Conservation (phyloP, 2,888 invertebrate genomes). For the Cordilura impudica region DNA sequence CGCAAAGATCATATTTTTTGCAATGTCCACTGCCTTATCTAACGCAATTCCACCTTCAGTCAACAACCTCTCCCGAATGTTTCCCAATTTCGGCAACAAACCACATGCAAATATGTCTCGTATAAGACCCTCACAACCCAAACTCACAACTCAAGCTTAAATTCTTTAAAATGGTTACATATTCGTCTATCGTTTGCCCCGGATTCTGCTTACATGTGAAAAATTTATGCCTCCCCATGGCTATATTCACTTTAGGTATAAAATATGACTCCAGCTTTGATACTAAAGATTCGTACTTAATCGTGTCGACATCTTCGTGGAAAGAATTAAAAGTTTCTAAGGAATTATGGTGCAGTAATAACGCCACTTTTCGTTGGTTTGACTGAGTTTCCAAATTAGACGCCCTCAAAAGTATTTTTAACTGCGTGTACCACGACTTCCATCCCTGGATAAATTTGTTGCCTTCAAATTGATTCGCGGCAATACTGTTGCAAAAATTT, state of each 20-base stretch:
- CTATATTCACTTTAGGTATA: constrained; percentile 57
- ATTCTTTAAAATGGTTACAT: not conserved
- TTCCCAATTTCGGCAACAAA: not conserved
- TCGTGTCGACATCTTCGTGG: constrained; percentile 42
- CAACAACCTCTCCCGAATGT: constrained; percentile 3
- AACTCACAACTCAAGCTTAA: not conserved
- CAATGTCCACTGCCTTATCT: constrained; percentile 21
- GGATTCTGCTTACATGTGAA: constrained; percentile 5
- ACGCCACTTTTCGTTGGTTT: constrained; percentile 23
- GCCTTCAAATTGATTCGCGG: constrained; percentile 2
- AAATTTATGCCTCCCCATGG: constrained; percentile 41
- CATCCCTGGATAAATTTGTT: constrained; percentile 15
- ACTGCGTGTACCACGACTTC: constrained; percentile 53
- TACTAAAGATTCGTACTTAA: constrained; percentile 29
- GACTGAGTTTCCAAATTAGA: constrained; percentile 25
- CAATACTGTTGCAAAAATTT: not conserved
- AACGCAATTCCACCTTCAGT: not conserved
- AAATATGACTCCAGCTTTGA: constrained; percentile 32
- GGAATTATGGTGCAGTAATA: constrained; percentile 29
- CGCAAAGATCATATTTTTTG: not conserved
- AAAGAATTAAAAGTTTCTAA: constrained; percentile 57
- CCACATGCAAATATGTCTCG: not conserved
- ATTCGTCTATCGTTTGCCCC: not conserved
- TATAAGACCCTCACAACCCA: not conserved
- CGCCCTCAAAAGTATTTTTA: constrained; percentile 57